Percentiles rank a stretch among this genome's conserved stretches.
These are phyloP conservation scores for Heliconius melpomene DNA, from an alignment of 1,140 invertebrate genomes.

Conservation along the genomic window DNA sequence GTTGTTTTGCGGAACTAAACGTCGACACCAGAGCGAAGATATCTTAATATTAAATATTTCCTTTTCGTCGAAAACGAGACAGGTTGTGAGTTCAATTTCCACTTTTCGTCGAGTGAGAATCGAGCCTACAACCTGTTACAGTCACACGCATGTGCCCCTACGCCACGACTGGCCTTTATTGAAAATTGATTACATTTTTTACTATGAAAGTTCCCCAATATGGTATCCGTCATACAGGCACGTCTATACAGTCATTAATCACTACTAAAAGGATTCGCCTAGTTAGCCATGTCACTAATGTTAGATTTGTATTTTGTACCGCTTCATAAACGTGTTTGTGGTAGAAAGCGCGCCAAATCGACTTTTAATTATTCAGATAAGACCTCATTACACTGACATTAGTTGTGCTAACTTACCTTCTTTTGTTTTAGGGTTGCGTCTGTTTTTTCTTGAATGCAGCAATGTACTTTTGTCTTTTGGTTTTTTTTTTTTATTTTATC, in stretches of 20 bases:
- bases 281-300: constrained; percentile 51
- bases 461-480: not conserved
- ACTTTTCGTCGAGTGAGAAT: too few species aligned
- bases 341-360: constrained; percentile 74
- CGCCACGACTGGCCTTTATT: too few species aligned
- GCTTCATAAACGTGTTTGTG: constrained; percentile 21
- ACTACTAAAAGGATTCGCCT: constrained; percentile 62
- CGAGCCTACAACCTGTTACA: too few species aligned
- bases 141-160: too few species aligned
- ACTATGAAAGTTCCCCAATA: not conserved
- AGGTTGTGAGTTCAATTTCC: too few species aligned
- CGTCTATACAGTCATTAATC: constrained; percentile 58
- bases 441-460: not conserved
- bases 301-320: constrained; percentile 25
- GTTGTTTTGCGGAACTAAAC: too few species aligned
- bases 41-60: too few species aligned
- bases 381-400: constrained; percentile 72
- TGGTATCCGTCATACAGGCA: constrained; percentile 1
- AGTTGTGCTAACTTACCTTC: constrained; percentile 65
- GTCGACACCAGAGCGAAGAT: too few species aligned
- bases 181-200: not conserved
- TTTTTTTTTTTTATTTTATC: not conserved
- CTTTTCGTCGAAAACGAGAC: too few species aligned
- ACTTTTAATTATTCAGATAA: constrained; percentile 79
- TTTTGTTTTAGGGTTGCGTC: constrained; percentile 52